Evolutionary conservation across 2,888 invertebrate genomes (phyloP), one percentile per base, ranked within the genome.

Genomic region (Blastobasis lacticolella): DNA sequence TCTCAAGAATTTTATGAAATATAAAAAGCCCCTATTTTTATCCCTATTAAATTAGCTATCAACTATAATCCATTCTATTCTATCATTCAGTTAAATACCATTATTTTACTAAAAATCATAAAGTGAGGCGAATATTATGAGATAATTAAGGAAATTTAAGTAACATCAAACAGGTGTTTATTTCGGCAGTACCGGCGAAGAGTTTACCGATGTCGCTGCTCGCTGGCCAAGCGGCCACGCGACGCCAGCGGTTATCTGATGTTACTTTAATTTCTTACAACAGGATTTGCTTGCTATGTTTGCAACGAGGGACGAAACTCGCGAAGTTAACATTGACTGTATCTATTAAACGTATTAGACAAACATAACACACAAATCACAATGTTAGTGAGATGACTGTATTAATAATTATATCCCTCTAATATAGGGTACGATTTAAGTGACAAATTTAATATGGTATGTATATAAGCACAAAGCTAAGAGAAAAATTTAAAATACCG

Each of bases 1-100:
- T 57, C 54, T 49, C 56, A 53, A 56, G 57, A 54, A 58, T 57
- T 53, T 56, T 60, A 60, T 51, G 58, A 50, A 59, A 58, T 56
- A 55, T 58, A 54, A 81, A 78, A 84, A 79, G 78, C 81, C 77
- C 79, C 75, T 79, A 80, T 68, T 73, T 46, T 73, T 74, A 76
- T 72, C 68, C 76, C 83, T 84, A 82, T 79, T 76, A 71, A 78
- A 81, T 83, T 81, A 81, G 71, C 84, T 85, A 82, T 71, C 75
- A 78, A 62, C 78, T 81, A 81, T 77, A 77, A 64, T 79, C 67
- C 73, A 72, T 81, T 74, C 77, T 81, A 82, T 74, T 66, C 75
- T 82, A 83, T 67, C 61, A 67, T 75, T 49, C 74, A 78, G 74
- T 79, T 75, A 77, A 78, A 78, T 72, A 75, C 62, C 65, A 74